Evolutionary conservation across 2,797 vertebrate genomes (phyloP), one percentile per base, ranked within the genome.

Genomic region (Gambelia wislizenii): DNA sequence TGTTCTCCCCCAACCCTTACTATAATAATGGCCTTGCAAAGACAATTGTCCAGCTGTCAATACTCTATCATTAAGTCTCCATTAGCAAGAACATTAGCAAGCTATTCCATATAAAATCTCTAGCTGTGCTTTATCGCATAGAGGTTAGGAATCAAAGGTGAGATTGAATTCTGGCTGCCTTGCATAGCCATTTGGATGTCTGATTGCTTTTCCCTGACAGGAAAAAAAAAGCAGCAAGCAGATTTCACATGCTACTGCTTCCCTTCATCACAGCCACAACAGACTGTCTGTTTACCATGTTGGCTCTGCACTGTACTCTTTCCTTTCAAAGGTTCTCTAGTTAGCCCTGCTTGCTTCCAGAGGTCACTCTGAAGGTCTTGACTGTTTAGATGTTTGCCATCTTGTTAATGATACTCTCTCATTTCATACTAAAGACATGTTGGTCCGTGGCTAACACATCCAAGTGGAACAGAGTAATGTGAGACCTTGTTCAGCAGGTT

Each of bases 321-420:
- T 78, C 12, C 83, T 64, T 88, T 90, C 88, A 91, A 94, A 96
- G 89, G 67, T 13, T 14, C 83, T 94, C 8, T 25, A 44, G 67
- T 85, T 59, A 84, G 80, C 39, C 64, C 78, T 84, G 61, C 75
- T 77, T n/a, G 16, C 56, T 87, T 83, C 36, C 87, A 87, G 67
- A 89, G 74, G 84, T 85, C 83, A 89, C 61, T n/a, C 80, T 83
- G 59, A 94, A 61, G 75, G 39, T 30, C 30, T 64, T 76, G 12
- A 54, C 20, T 79, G 8, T 49, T 52, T 10, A 70, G 52, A 64
- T 56, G 20, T 3, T 67, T 75, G 74, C 64, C 13, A 61, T 33
- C 77, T 70, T 69, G 47, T 36, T 42, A 47, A 49, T 61, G 33
- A 82, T 42, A 25, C 9, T 78, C 75, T 12, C 47, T 70, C 36